Conservation (phyloP, 2,888 invertebrate genomes). For the Drosophila suboccidentalis region DNA sequence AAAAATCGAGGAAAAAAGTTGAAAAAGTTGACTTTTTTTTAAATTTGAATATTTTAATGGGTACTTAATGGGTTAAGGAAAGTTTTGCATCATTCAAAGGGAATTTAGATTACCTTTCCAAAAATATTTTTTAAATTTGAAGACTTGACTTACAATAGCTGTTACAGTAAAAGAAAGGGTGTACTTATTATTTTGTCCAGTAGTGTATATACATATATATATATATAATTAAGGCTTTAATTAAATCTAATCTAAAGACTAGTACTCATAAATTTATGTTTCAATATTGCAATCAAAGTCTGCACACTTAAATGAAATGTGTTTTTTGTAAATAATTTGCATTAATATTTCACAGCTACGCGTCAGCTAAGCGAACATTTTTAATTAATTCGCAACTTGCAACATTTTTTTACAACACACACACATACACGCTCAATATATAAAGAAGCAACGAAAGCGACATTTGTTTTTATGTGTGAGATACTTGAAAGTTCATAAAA, state of each 20-base stretch:
- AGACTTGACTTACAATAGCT: no score
- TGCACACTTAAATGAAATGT: neutral
- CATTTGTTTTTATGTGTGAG: conserved; percentile 55
- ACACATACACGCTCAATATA: conserved; percentile 12
- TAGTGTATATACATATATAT: no score
- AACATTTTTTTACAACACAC: conserved; percentile 11
- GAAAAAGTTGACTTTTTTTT: no score
- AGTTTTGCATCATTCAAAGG: no score
- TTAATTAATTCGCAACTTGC: conserved; percentile 61
- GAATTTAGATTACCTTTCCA: no score
- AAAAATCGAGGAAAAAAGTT: no score
- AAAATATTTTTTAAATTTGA: no score
- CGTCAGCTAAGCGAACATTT: conserved; percentile 63
- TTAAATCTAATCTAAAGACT: neutral
- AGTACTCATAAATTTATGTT: no score
- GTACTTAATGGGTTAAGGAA: no score
- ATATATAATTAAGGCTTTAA: neutral
- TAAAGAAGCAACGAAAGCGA: conserved; percentile 26
- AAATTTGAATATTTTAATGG: no score
- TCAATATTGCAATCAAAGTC: neutral
- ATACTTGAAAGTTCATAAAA: conserved; percentile 53
- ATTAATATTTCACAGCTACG: conserved; percentile 35
- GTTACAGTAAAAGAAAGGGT: no score
- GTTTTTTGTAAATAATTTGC: conserved; percentile 20
- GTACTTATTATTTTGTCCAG: no score